Conservation (phyloP, 2,113 vertebrate genomes). For the Melospiza georgiana region DNA sequence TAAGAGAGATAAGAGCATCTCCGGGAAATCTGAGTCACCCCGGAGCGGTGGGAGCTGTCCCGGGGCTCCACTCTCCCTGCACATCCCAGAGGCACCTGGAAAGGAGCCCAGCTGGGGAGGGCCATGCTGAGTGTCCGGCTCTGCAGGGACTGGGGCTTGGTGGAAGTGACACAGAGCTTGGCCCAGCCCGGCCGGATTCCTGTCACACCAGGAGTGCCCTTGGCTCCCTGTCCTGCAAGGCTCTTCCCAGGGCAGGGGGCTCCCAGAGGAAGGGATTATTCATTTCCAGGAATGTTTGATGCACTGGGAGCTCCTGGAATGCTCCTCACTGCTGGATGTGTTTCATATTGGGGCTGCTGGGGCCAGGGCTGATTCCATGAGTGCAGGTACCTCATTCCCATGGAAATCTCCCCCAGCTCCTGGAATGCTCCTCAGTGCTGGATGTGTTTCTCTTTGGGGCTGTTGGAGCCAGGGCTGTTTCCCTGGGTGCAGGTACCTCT, state of each 20-base stretch:
- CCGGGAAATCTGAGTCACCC: conserved; percentile 30
- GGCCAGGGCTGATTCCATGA: background rate
- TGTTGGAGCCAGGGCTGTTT: no score
- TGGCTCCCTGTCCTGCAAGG: background rate
- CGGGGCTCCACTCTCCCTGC: background rate
- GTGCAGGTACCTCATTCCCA: fast-evolving
- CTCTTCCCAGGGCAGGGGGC: background rate
- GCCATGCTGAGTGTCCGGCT: fast-evolving
- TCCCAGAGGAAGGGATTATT: conserved; percentile 15
- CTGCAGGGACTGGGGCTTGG: background rate
- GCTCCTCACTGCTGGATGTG: background rate
- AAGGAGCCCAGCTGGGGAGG: background rate
- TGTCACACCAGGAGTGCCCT: background rate
- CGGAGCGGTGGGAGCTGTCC: background rate
- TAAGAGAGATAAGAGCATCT: background rate
- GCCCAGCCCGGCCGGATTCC: background rate
- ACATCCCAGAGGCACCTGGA: background rate
- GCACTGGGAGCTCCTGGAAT: conserved; percentile 14
- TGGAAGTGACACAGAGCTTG: background rate
- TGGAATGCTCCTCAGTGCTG: no score
- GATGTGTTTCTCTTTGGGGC: background rate
- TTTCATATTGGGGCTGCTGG: background rate
- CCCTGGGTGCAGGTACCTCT: no score
- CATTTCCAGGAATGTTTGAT: conserved; percentile 48
- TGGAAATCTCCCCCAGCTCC: no score